Conservation (phyloP, 2,797 vertebrate species). For the Chaunax sp. region DNA sequence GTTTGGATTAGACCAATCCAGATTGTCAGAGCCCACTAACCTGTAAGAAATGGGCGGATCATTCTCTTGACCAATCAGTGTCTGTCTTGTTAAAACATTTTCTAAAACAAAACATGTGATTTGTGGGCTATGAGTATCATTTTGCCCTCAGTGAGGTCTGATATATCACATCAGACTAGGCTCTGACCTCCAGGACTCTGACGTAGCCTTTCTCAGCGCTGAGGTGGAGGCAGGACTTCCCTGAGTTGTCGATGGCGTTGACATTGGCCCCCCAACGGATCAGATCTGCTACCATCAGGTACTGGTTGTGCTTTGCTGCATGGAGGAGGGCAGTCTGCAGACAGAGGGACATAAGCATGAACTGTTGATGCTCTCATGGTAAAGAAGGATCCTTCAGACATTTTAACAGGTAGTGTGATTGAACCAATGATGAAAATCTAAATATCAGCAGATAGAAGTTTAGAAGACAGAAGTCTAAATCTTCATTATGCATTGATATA, state of each 20-base stretch:
- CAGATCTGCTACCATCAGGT: constrained; percentile 87
- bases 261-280: constrained; percentile 84
- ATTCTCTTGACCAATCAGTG: too few species aligned
- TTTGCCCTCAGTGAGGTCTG: too few species aligned
- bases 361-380: too few species aligned
- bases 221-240: constrained; percentile 88
- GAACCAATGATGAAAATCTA: neutral
- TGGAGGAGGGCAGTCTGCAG: constrained; percentile 87
- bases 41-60: too few species aligned
- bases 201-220: constrained; percentile 87
- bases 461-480: too few species aligned
- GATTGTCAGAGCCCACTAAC: too few species aligned
- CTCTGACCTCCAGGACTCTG: constrained; percentile 84
- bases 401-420: neutral
- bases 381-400: neutral
- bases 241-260: constrained; percentile 79
- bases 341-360: constrained; percentile 3
- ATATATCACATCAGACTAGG: neutral
- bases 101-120: too few species aligned
- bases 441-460: too few species aligned
- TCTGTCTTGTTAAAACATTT: too few species aligned
- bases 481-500: neutral
- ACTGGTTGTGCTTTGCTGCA: constrained; percentile 89
- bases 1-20: too few species aligned
- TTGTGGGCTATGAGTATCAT: too few species aligned